phyloP scores from a whole-genome alignment of 2,113 vertebrate genomes.

The Pygoscelis antarcticus region DNA sequence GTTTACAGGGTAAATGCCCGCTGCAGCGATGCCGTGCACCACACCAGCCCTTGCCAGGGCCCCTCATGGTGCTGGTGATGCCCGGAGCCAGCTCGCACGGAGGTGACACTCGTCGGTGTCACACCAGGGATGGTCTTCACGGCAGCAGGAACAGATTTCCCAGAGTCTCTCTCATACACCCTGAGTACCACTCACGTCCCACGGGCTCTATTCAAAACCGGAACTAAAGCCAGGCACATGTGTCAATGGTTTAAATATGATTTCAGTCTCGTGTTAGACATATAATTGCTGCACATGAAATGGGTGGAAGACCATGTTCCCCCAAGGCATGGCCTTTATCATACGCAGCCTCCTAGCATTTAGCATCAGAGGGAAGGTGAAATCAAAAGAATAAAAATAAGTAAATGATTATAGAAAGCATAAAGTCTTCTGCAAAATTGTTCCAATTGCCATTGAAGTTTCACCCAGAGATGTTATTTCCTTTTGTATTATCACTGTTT shows the following conservation, averaged over 20 bases:
- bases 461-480: neutral
- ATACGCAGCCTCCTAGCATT: neutral
- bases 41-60: fast-evolving
- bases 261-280: neutral
- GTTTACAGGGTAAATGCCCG: fast-evolving
- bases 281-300: neutral
- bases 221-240: fast-evolving
- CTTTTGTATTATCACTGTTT: neutral
- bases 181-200: neutral
- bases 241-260: neutral
- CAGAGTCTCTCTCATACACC: fast-evolving
- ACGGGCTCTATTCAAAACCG: fast-evolving
- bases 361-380: neutral
- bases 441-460: constrained; percentile 27
- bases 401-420: neutral
- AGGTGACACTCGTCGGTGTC: neutral
- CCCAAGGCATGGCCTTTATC: neutral
- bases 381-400: constrained; percentile 37
- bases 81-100: fast-evolving
- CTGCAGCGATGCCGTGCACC: fast-evolving
- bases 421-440: neutral
- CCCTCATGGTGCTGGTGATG: fast-evolving
- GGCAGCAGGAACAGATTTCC: neutral
- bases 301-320: neutral
- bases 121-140: fast-evolving